Base-by-base conservation (phyloP, 2,113 vertebrate genomes). In the Leptocoma aspasia region DNA sequence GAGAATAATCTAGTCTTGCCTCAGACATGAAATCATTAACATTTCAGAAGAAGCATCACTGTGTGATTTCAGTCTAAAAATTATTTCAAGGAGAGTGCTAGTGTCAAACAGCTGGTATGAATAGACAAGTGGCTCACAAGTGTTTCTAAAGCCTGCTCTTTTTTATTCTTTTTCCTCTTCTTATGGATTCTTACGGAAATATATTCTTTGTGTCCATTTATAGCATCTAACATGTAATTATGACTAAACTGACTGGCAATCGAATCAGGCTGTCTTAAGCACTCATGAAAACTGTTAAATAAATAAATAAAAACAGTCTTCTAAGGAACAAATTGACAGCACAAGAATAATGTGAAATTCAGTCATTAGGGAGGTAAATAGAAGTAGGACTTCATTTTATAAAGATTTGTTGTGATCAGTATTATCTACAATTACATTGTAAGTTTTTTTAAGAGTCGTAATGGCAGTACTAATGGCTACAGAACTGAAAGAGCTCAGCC, bases 61-160 rank as follows among this genome's bases (percentile, higher is more conserved):
- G n/a, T 80, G 59, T 90, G 71, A 89, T 92, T 87, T 79, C 65
- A 87, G 60, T 47, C 33, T 53, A 75, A 92, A 96, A 95, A 75
- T 75, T 6, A 68, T 88, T 95, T 96, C 72, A 95, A 88, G 66
- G 68, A 86, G 73, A 92, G 41, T 70, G 64, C 52, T 78, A 69
- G 71, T 72, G 69, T 95, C 79, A 94, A 90, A 90, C 79, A 94
- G 84, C 87, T 94, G 86, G 69, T 82, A 70, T 15, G 18, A 81
- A 66, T 28, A 91, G 87, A 89, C 68, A 94, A 96, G 94, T 86
- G 84, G 39, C 45, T 96, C 88, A 66, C 44, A 90, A 92, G 78
- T 61, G 50, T 89, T 92, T 94, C 56, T 93, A 44, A 87, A 94
- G 64, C 30, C n/a, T 86, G 22, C 7, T 87, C 11, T n/a, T 86